Evolutionary conservation across 1,140 invertebrate species (phyloP).

Genomic region (Anagrus nilaparvatae): DNA sequence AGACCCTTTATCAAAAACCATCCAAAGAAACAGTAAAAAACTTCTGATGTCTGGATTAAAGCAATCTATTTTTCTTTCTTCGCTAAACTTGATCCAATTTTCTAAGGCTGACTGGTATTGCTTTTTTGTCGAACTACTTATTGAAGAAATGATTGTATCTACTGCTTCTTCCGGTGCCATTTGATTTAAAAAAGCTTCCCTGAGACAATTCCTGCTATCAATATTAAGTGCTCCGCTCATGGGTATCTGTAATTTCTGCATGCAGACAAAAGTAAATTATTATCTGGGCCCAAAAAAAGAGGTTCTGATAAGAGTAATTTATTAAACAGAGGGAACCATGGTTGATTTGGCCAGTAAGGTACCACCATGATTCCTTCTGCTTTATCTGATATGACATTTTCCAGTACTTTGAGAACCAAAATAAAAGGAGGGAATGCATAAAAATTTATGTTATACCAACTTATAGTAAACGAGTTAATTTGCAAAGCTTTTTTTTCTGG

Average conservation of each 20-base stretch:
- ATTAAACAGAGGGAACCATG: conserved; percentile 10
- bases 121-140: conserved; percentile 8
- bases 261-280: conserved; percentile 14
- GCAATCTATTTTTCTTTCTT: conserved; percentile 8
- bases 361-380: conserved; percentile 4
- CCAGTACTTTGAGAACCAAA: not conserved
- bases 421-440: conserved; percentile 14
- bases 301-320: conserved; percentile 5
- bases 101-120: conserved; percentile 13
- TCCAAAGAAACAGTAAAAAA: conserved; percentile 11
- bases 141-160: conserved; percentile 7
- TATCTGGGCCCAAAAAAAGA: conserved; percentile 13
- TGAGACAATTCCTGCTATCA: conserved; percentile 13
- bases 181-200: conserved; percentile 10
- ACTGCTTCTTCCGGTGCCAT: conserved; percentile 1
- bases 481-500: conserved; percentile 13
- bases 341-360: conserved; percentile 14
- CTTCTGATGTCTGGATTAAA: conserved; percentile 2
- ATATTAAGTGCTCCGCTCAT: not conserved
- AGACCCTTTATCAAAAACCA: conserved; percentile 14
- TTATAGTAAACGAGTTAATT: conserved; percentile 17
- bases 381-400: conserved; percentile 1
- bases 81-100: conserved; percentile 14
- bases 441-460: conserved; percentile 5
- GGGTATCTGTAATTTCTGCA: conserved; percentile 12